Evolutionary conservation across 2,113 vertebrate genomes (phyloP), one percentile per base, ranked within the genome.

Genomic region (Phrynosoma platyrhinos): DNA sequence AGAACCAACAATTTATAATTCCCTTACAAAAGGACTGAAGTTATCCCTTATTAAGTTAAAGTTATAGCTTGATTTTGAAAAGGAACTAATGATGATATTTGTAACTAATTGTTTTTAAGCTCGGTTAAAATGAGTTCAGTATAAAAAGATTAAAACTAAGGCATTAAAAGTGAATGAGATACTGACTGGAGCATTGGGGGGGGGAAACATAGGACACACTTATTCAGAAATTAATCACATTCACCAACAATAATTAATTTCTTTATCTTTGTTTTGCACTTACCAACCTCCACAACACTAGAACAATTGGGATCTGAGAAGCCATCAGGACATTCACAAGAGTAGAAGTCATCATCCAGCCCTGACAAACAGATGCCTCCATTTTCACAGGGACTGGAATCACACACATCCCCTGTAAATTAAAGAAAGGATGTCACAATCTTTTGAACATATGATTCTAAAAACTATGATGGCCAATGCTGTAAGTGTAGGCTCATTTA

Each of bases 241-340:
- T 27, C 16, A 14, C 0, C 2, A 20, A 47, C 2, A 86, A 79
- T 0, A 27, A 64, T 5, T 75, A 2, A 68, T 91, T 84, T 40
- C 30, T n/a, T 91, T 66, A 21, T 55, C 84, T 91, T 94, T 92
- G 88, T 92, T 36, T 96, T 95, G 75, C 96, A 97, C 97, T 98
- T 98, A 98, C 97, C 97, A 97, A 96, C 97, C 96, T 97, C 97
- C 97, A 97, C 95, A 95, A 96, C 66, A 92, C 96, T 96, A 95
- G 97, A 97, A 90, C 97, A 98, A 88, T 97, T 97, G 90, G 94
- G 95, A 68, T 95, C 96, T 58, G 93, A 96, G 95, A 97, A 97
- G 89, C 97, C 97, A 53, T 93, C 94, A 20, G 97, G 96, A 88
- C 97, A 97, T 64, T 97, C 95, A 0, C 97, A 98, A 74, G 97